These are phyloP conservation scores for Polia nebulosa DNA, from an alignment of 2,888 invertebrate genomes.

Conservation along the genomic window DNA sequence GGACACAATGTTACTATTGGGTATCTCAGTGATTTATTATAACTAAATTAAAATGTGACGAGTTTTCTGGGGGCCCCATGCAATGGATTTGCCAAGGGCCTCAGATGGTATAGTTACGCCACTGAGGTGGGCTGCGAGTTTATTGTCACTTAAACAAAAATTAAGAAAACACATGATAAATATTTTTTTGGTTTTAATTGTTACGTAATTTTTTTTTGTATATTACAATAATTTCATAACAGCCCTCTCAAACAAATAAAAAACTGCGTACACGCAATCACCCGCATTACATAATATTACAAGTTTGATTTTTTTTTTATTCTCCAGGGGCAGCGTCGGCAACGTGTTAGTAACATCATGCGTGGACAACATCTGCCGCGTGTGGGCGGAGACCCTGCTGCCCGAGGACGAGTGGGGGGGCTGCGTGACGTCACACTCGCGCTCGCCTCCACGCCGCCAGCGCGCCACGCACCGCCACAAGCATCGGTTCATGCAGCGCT, in stretches of 20 bases:
- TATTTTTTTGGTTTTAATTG: too few relatives aligned
- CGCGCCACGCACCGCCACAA: slow-evolving; percentile 97
- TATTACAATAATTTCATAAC: too few relatives aligned
- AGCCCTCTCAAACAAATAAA: too few relatives aligned
- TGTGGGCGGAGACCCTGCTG: slow-evolving; percentile 99
- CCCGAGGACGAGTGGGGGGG: slow-evolving; percentile 97
- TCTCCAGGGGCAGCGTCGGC: slow-evolving; percentile 96
- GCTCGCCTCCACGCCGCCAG: slow-evolving; percentile 93
- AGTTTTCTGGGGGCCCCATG: too few relatives aligned
- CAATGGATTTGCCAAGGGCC: too few relatives aligned
- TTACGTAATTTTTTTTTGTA: too few relatives aligned
- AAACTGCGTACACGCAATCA: neutral
- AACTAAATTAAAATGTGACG: too few relatives aligned
- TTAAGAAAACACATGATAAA: too few relatives aligned
- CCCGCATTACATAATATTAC: neutral
- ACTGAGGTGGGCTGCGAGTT: neutral
- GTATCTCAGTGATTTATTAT: too few relatives aligned
- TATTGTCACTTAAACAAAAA: neutral
- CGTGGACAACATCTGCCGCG: slow-evolving; percentile 99
- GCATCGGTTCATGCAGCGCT: slow-evolving; percentile 98
- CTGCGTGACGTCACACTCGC: slow-evolving; percentile 90
- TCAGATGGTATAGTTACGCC: too few relatives aligned
- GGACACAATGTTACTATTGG: too few relatives aligned
- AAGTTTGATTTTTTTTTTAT: neutral
- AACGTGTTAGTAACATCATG: slow-evolving; percentile 99